Percentiles rank a stretch among this genome's conserved stretches.
Evolutionary conservation across 2,888 invertebrate genomes (phyloP).

Genomic region (Chrysina gloriosa): DNA sequence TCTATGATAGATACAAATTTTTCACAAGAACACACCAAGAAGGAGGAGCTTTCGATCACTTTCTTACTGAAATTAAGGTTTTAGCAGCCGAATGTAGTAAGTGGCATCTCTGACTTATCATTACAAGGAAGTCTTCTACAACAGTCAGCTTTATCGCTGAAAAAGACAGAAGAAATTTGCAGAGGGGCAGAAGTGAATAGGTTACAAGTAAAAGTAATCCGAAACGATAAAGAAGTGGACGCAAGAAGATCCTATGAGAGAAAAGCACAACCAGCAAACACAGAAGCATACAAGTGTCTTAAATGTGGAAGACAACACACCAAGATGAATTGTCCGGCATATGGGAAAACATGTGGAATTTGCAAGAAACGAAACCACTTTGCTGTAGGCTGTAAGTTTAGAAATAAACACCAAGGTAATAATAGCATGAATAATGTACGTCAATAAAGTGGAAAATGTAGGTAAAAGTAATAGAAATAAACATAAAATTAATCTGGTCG

Average conservation of each 20-base stretch:
- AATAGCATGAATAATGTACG: too few relatives aligned
- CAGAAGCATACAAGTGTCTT: not conserved
- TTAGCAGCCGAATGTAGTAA: slow-evolving; percentile 22
- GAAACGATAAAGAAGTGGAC: too few relatives aligned
- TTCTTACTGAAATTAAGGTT: slow-evolving; percentile 32
- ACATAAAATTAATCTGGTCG: too few relatives aligned
- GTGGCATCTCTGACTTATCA: slow-evolving; percentile 42
- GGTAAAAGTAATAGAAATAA: too few relatives aligned
- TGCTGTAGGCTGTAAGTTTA: not conserved
- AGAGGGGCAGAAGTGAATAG: slow-evolving; percentile 48
- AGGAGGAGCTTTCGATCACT: slow-evolving; percentile 42
- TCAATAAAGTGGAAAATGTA: too few relatives aligned
- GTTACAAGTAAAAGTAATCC: slow-evolving; percentile 46
- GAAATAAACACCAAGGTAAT: too few relatives aligned
- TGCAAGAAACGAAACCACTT: not conserved
- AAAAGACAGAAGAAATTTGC: slow-evolving; percentile 45
- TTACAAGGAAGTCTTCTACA: slow-evolving; percentile 47
- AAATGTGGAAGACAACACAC: not conserved
- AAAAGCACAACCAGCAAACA: not conserved
- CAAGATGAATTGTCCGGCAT: not conserved
- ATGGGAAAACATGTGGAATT: not conserved
- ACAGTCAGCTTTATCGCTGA: slow-evolving; percentile 31
- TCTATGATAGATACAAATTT: slow-evolving; percentile 43
- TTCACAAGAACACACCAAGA: slow-evolving; percentile 40
- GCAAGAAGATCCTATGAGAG: slow-evolving; percentile 40